phyloP scores from a whole-genome alignment of 2,113 vertebrate genomes.

The Phalacrocorax pelagicus region DNA sequence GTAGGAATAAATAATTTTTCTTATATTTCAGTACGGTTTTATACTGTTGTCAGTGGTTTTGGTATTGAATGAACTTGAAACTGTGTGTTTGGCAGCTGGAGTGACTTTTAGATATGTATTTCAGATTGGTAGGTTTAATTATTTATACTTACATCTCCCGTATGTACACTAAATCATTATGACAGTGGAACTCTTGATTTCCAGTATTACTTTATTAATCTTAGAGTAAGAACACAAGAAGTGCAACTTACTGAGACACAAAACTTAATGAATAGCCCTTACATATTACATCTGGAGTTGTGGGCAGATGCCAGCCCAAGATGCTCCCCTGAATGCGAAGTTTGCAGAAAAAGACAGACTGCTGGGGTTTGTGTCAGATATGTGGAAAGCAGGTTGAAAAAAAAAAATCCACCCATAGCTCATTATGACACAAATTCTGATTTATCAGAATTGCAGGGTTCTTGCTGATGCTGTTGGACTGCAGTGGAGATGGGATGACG shows the following conservation, averaged over 20 bases:
- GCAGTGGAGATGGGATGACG: not conserved
- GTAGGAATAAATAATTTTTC: not conserved
- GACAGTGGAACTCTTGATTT: not conserved
- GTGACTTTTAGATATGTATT: not conserved
- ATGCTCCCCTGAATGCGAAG: not conserved
- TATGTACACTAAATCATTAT: not conserved
- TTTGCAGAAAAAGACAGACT: not conserved
- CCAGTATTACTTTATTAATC: not conserved
- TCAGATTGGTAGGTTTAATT: not conserved
- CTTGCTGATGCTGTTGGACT: not conserved
- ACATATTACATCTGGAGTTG: not conserved
- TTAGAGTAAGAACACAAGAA: not conserved
- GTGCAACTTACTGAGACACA: accelerated
- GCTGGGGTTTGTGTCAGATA: not conserved
- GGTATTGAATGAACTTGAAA: not conserved
- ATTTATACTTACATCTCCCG: not conserved
- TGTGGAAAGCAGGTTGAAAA: not conserved
- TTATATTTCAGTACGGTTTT: not conserved
- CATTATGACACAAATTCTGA: not conserved
- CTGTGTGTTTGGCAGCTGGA: not conserved
- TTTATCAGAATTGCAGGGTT: accelerated
- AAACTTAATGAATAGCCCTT: not conserved
- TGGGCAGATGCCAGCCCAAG: not conserved
- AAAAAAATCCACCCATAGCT: accelerated
- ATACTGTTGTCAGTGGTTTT: not conserved